Evolutionary conservation across 2,888 invertebrate genomes (phyloP).

Genomic region (Celastrina argiolus): DNA sequence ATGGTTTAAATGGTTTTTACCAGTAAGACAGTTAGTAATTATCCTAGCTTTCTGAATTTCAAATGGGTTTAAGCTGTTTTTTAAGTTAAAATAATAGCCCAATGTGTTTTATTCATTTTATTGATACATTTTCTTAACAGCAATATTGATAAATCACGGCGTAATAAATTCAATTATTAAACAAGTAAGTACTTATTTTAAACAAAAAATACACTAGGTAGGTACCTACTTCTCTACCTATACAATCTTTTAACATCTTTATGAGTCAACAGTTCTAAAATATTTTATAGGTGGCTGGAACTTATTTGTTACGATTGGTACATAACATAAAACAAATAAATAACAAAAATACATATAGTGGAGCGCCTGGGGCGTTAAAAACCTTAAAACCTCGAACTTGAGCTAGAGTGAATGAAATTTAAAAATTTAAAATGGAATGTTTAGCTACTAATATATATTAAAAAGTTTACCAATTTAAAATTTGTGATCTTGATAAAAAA

Average conservation of each 20-base stretch:
- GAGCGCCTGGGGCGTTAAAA: no score
- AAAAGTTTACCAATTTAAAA: no score
- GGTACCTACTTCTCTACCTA: not conserved
- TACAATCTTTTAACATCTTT: not conserved
- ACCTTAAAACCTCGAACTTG: no score
- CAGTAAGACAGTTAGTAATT: no score
- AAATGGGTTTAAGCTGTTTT: constrained; percentile 4
- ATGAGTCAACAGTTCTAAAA: not conserved
- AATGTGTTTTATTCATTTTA: constrained; percentile 8
- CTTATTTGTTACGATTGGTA: not conserved
- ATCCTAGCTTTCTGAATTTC: not conserved
- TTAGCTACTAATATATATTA: no score
- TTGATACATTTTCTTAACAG: constrained; percentile 12
- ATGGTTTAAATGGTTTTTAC: no score
- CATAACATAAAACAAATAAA: no score
- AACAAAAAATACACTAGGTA: not conserved
- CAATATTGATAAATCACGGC: constrained; percentile 1
- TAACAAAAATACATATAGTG: no score
- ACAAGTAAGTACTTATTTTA: not conserved
- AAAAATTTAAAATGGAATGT: no score
- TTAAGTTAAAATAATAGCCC: not conserved
- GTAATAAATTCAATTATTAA: constrained; percentile 1
- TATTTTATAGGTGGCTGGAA: not conserved
- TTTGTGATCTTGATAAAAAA: no score
- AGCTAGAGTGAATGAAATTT: no score